Evolutionary conservation across 1,140 invertebrate species (phyloP).

Genomic region (Samia ricini): DNA sequence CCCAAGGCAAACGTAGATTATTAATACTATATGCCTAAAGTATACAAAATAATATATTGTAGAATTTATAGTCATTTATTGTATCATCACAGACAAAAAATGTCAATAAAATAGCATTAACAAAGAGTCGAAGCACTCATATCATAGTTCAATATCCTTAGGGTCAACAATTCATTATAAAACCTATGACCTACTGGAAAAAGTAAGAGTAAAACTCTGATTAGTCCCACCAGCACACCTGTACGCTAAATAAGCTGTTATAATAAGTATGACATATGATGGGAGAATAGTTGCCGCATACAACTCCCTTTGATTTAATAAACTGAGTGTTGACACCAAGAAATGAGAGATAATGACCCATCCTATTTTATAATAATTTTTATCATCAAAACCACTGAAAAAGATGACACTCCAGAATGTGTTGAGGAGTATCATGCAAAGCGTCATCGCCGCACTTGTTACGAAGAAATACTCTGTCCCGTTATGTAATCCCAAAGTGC

Average conservation of each 20-base stretch:
- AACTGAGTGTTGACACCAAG: slow-evolving; percentile 89
- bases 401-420: slow-evolving; percentile 98
- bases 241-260: slow-evolving; percentile 86
- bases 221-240: slow-evolving; percentile 85
- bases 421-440: slow-evolving; percentile 94
- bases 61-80: background rate
- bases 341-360: slow-evolving; percentile 92
- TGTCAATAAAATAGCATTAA: background rate
- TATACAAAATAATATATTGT: background rate
- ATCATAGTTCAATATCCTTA: no score
- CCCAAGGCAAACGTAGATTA: background rate
- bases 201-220: slow-evolving; percentile 46
- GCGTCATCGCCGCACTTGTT: slow-evolving; percentile 90
- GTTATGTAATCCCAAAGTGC: slow-evolving; percentile 91
- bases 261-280: slow-evolving; percentile 83
- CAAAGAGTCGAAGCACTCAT: no score
- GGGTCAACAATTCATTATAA: background rate
- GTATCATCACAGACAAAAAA: background rate
- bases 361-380: slow-evolving; percentile 83
- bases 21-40: background rate
- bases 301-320: slow-evolving; percentile 86
- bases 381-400: slow-evolving; percentile 91
- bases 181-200: slow-evolving; percentile 29
- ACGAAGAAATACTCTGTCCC: slow-evolving; percentile 95
- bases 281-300: slow-evolving; percentile 86